Evolutionary conservation across 2,113 vertebrate species (phyloP).

Genomic region (Mustelus asterias): DNA sequence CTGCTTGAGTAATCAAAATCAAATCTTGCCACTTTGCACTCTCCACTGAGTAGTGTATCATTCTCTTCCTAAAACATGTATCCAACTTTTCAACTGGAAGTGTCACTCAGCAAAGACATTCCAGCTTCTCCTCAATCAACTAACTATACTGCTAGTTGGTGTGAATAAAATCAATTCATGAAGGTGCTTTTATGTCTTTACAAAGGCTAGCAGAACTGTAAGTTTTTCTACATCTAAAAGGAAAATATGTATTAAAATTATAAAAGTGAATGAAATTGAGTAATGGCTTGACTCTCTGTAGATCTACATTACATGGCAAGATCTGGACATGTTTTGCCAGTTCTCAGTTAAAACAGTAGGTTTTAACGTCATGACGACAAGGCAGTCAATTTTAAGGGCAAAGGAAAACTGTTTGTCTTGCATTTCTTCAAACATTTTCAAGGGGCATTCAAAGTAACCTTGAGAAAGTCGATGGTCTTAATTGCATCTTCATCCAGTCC

Average conservation of each 20-base stretch:
- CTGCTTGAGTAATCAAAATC: too few species aligned
- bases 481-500: background rate
- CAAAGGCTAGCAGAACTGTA: conserved; percentile 76
- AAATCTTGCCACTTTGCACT: too few species aligned
- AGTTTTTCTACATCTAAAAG: conserved; percentile 48
- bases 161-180: conserved; percentile 74
- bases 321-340: background rate
- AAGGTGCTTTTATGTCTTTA: conserved; percentile 75
- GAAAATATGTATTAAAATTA: background rate
- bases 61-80: too few species aligned
- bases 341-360: background rate
- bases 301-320: background rate
- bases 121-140: conserved; percentile 58
- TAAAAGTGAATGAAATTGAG: background rate
- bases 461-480: background rate
- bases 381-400: background rate
- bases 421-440: background rate
- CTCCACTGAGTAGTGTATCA: too few species aligned
- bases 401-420: background rate
- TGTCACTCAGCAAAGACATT: background rate
- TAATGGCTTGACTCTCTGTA: background rate
- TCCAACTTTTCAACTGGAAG: too few species aligned
- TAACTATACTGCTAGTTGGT: too few species aligned
- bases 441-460: background rate
- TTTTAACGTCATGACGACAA: background rate